A percentile compares a stretch with the other conserved stretches of the same genome.
These are phyloP conservation scores for Artibeus jamaicensis DNA, from an alignment of 2,797 vertebrate genomes.

Conservation along the genomic window DNA sequence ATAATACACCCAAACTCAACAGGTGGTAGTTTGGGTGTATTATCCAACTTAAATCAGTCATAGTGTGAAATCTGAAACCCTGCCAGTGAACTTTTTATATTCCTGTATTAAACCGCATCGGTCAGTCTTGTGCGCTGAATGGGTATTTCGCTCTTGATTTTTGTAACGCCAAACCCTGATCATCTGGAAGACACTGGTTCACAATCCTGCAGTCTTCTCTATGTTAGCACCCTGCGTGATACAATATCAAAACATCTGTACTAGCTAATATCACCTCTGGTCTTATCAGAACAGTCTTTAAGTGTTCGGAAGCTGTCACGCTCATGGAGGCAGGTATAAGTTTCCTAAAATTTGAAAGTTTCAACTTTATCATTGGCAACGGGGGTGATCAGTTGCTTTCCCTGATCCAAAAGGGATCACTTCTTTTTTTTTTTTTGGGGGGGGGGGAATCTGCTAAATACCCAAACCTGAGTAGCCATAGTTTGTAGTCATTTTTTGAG, in stretches of 20 bases:
- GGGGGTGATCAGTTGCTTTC: not conserved
- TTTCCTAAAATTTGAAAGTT: not conserved
- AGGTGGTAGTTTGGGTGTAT: not conserved
- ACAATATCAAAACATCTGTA: not conserved
- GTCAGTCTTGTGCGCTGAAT: not conserved
- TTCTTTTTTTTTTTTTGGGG: not conserved
- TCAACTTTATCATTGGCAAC: not conserved
- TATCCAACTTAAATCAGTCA: not conserved
- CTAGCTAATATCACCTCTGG: not conserved
- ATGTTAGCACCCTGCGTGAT: not conserved
- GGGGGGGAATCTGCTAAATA: not conserved
- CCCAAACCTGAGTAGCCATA: not conserved
- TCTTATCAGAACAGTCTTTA: not conserved
- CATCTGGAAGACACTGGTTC: not conserved
- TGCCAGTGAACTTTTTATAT: not conserved
- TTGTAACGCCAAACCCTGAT: not conserved
- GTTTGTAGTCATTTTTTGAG: not conserved
- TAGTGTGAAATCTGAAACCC: not conserved
- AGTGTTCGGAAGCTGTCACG: not conserved
- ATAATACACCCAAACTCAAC: not conserved
- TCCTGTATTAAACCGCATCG: not conserved
- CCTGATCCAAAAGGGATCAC: not conserved
- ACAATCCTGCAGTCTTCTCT: not conserved
- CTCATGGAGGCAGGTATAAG: not conserved
- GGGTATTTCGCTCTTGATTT: not conserved